Base-by-base conservation (phyloP, 2,113 vertebrate genomes). In the Pseudopipra pipra region DNA sequence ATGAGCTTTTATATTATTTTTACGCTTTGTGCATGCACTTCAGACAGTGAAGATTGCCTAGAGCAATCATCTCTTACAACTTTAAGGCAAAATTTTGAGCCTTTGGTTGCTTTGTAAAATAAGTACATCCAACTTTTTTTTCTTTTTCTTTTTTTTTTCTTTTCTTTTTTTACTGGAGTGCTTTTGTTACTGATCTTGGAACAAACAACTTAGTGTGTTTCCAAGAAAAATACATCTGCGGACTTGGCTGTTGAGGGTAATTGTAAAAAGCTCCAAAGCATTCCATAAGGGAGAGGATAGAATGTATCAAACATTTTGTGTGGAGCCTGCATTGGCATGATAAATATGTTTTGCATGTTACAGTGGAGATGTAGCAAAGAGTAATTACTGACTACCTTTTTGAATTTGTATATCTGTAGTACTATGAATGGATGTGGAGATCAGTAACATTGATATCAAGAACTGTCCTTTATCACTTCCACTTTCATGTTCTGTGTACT, bases 221-320 rank as follows among this genome's bases (percentile, higher is more conserved):
- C 96, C 97, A 97, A 96, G 91, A 86, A 93, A 89, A 98, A 91
- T 94, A 97, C 96, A 95, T 97, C 96, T 98, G 97, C 97, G 91
- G 68, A 58, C 84, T 97, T 97, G 89, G 87, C 95, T 91, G 80
- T 91, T 66, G 90, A 86, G 66, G 74, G 55, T 85, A 93, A 89
- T 84, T 93, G 35, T 96, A 63, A 68, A 92, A 95, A 43, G 28
- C 58, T 95, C 80, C 56, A 95, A 89, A 93, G 65, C 30, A 84
- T 94, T 96, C 68, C 31, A 14, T 88, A 81, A 94, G 65, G 88
- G 62, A 92, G 52, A 93, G 59, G 33, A 33, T 88, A 91, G 52
- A 84, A 54, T 74, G 24, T 66, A 62, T 62, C 25, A 88, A 25
- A 47, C 72, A 51, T 51, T 88, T 83, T 84, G 28, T 49, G 14